These are phyloP conservation scores for Agonum fuliginosum DNA, from an alignment of 2,888 invertebrate species.

Conservation along the genomic window DNA sequence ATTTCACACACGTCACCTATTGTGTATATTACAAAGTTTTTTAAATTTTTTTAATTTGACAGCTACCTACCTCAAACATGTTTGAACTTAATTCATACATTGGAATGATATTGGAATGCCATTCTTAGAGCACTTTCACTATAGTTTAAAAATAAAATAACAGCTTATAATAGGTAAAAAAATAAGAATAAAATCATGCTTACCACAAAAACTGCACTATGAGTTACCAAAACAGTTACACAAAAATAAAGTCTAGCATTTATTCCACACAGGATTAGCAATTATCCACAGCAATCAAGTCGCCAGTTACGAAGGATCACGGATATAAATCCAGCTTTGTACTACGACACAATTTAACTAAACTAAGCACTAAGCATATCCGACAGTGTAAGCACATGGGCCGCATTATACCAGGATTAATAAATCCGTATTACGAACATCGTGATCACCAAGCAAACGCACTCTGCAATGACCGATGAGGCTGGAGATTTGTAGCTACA, in stretches of 20 bases:
- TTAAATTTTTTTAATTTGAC: too few relatives aligned
- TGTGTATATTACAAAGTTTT: too few relatives aligned
- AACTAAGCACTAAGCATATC: conserved; percentile 34
- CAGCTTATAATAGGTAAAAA: too few relatives aligned
- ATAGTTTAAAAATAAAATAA: too few relatives aligned
- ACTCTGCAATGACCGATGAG: neutral
- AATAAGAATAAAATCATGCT: neutral
- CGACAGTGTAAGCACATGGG: conserved; percentile 9
- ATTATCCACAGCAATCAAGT: conserved; percentile 32
- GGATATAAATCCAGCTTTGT: conserved; percentile 45
- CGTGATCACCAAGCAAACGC: neutral
- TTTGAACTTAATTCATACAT: too few relatives aligned
- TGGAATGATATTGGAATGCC: too few relatives aligned
- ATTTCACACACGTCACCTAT: too few relatives aligned
- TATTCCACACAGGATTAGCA: conserved; percentile 19
- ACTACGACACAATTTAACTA: conserved; percentile 15
- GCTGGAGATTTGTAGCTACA: neutral
- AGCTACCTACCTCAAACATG: too few relatives aligned
- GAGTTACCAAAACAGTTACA: too few relatives aligned
- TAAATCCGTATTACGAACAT: conserved; percentile 29
- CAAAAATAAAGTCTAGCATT: conserved; percentile 16
- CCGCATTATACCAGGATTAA: conserved; percentile 39
- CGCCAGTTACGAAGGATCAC: conserved; percentile 35
- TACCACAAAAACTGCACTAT: too few relatives aligned
- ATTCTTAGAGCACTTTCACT: too few relatives aligned